phyloP scores from a whole-genome alignment of 2,113 vertebrate genomes.

The Mastomys natalensis region DNA sequence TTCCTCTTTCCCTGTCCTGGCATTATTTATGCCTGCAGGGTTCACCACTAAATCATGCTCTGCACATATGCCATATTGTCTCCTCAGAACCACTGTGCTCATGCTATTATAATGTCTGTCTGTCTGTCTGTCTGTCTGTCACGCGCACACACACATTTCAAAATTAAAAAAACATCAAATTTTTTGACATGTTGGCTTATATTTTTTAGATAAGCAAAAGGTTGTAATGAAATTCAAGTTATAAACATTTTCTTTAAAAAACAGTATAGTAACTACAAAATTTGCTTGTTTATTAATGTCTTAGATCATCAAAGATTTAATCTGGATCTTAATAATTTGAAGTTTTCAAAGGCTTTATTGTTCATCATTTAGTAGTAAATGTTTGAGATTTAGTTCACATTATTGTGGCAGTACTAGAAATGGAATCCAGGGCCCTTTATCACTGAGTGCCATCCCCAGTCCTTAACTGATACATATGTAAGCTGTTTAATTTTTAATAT shows the following conservation, averaged over 20 bases:
- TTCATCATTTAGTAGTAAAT: background rate
- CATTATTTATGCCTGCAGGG: background rate
- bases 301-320: conserved; percentile 28
- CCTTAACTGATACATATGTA: background rate
- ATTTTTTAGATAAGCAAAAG: conserved; percentile 47
- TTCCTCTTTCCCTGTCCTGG: background rate
- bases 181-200: background rate
- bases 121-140: background rate
- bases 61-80: background rate
- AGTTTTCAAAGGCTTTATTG: background rate
- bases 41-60: background rate
- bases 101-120: background rate
- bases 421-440: background rate
- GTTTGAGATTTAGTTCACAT: background rate
- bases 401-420: background rate
- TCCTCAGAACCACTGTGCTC: background rate
- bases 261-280: conserved; percentile 27
- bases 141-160: background rate
- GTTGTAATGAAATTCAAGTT: conserved; percentile 7
- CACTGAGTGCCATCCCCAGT: background rate
- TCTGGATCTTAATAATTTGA: background rate
- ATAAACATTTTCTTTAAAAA: conserved; percentile 41
- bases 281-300: conserved; percentile 43
- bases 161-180: conserved; percentile 21
- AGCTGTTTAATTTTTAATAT: background rate